Evolutionary conservation across 2,797 vertebrate genomes (phyloP).

Genomic region (Sylvilagus floridanus): DNA sequence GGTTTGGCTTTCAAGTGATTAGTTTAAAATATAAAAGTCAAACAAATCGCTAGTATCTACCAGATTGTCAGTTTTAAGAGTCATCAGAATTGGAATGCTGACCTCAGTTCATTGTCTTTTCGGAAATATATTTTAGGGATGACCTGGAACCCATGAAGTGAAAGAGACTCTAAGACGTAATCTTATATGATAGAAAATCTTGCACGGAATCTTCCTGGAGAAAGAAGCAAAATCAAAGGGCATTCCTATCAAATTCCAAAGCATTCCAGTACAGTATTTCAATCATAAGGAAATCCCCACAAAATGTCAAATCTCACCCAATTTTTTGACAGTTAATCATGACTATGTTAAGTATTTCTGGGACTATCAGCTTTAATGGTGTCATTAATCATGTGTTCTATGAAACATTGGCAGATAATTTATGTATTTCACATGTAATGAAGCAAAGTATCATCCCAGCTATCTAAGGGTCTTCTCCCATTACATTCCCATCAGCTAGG

Average conservation of each 20-base stretch:
- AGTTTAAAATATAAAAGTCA: conserved; percentile 60
- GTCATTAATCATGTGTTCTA: conserved; percentile 17
- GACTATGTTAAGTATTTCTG: neutral
- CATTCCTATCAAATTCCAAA: conserved; percentile 40
- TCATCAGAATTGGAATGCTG: neutral
- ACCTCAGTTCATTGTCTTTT: conserved; percentile 25
- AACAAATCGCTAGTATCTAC: conserved; percentile 54
- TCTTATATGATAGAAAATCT: conserved; percentile 16
- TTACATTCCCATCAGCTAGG: conserved; percentile 1
- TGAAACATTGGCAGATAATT: neutral
- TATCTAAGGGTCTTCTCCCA: neutral
- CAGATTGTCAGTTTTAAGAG: neutral
- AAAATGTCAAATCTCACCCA: neutral
- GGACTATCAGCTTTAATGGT: neutral
- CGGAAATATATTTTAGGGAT: conserved; percentile 46
- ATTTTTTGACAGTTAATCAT: neutral
- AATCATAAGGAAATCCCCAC: neutral
- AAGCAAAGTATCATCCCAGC: neutral
- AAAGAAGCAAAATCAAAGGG: conserved; percentile 66
- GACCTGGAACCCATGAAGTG: neutral
- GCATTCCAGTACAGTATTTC: neutral
- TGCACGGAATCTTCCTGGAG: conserved; percentile 31
- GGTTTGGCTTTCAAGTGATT: conserved; percentile 53
- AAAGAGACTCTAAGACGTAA: conserved; percentile 52
- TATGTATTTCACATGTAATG: neutral